Base-by-base conservation (phyloP, 2,797 vertebrate species). In the Kryptolebias ocellatus region DNA sequence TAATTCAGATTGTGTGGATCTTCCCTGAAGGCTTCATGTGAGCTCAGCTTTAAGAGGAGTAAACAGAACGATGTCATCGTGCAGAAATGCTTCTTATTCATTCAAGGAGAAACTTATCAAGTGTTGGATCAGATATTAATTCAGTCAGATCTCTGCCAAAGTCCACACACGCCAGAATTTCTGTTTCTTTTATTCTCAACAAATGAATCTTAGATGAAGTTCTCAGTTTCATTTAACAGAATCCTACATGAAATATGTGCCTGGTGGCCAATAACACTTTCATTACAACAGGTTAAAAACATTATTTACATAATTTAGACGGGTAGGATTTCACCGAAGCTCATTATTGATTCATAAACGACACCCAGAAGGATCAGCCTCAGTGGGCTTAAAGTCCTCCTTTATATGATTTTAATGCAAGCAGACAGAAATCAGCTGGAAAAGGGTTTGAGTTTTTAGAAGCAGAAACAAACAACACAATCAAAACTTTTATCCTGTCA, bases 271-370 rank as follows among this genome's bases (percentile, higher is more conserved):
- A 1, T 7, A 53, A 60, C 46, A 11, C 64, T 44, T 60, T 70
- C 56, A 73, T 68, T 72, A 55, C 28, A 70, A 60, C 16, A 65
- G 51, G 67, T 70, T 70, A 59, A 75, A 56, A 72, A 53, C 59
- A 70, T 73, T 81, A 47, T 53, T 65, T 72, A 55, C 56, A 66
- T 82, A n/a, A 66, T 77, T 84, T 63, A 78, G 63, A 61, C 46
- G 60, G 5, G 34, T 12, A 5, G 15, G 17, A 8, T 45, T 62
- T 72, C 50, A 70, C 53, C 56, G 72, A 16, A 44, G 29, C 45
- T 20, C 37, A 65, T 79, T 29, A 79, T 83, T 76, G n/a, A 16
- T 51, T 52, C 56, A 54, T 71, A 61, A 74, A 68, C 71, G 67
- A 57, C 29, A 50, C 3, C 50, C 28, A 53, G 47, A 66, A 57